Percentiles rank a stretch among this genome's conserved stretches.
Conservation (phyloP, 2,797 vertebrate genomes). For the Tragelaphus oryx region DNA sequence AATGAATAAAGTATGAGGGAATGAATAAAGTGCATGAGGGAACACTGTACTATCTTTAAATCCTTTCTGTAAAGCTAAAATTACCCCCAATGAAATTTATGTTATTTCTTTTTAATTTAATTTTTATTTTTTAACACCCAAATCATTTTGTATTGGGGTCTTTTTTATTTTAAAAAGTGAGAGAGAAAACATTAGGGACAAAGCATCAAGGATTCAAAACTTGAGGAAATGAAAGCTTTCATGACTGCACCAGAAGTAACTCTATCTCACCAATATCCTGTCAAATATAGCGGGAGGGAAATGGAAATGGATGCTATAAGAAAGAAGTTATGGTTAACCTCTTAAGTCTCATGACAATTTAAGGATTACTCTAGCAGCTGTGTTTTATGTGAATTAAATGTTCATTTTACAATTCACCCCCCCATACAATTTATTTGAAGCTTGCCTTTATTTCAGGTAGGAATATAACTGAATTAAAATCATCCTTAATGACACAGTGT, state of each 20-base stretch:
- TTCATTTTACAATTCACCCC: not conserved
- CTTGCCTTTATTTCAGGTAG: not conserved
- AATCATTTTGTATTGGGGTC: not conserved
- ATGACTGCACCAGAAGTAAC: not conserved
- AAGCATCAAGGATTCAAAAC: not conserved
- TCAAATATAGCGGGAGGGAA: not conserved
- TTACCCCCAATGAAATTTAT: not conserved
- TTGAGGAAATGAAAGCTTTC: not conserved
- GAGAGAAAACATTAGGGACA: not conserved
- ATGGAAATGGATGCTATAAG: not conserved
- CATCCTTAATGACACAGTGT: not conserved
- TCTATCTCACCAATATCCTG: not conserved
- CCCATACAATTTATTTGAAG: not conserved
- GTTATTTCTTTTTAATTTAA: not conserved
- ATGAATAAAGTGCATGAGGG: not conserved
- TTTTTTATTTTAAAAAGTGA: not conserved
- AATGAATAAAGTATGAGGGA: not conserved
- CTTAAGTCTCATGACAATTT: not conserved
- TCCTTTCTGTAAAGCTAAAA: not conserved
- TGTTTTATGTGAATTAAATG: not conserved
- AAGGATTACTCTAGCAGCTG: not conserved
- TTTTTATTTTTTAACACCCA: not conserved
- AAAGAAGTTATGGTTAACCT: not conserved
- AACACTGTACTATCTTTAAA: not conserved
- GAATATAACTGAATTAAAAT: not conserved